Evolutionary conservation across 2,888 invertebrate species (phyloP).

Genomic region (Ectemnius continuus): DNA sequence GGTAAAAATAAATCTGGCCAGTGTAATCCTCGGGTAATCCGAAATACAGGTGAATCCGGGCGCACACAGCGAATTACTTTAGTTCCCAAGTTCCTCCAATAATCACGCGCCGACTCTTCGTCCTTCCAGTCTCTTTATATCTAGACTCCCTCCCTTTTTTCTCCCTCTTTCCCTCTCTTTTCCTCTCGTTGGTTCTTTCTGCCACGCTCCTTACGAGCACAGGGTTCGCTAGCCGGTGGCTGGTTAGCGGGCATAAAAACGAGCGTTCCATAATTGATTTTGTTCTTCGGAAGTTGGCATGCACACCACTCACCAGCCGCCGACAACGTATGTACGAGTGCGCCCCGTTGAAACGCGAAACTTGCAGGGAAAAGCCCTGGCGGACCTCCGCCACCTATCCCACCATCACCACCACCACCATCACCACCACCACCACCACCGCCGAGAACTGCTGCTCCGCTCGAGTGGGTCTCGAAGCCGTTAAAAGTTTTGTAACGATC

Average conservation of each 20-base stretch:
- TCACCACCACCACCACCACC: not conserved
- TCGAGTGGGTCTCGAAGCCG: slow-evolving; percentile 69
- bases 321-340: slow-evolving; percentile 38
- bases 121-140: slow-evolving; percentile 17
- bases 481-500: slow-evolving; percentile 74
- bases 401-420: not conserved
- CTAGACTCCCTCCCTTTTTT: slow-evolving; percentile 1
- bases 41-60: slow-evolving; percentile 51
- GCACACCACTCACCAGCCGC: slow-evolving; percentile 54
- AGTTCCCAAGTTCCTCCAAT: slow-evolving; percentile 65
- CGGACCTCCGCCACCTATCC: slow-evolving; percentile 16
- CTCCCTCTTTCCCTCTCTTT: slow-evolving; percentile 13
- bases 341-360: slow-evolving; percentile 61
- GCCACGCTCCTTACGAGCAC: not conserved
- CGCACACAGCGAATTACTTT: slow-evolving; percentile 61
- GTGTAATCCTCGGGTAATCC: slow-evolving; percentile 59
- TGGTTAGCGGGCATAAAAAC: slow-evolving; percentile 61
- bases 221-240: slow-evolving; percentile 20
- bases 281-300: slow-evolving; percentile 71
- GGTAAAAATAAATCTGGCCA: slow-evolving; percentile 45
- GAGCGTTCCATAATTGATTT: slow-evolving; percentile 73
- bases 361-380: slow-evolving; percentile 61
- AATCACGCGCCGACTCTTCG: slow-evolving; percentile 53
- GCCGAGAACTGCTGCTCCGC: slow-evolving; percentile 22
- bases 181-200: not conserved